Conservation (phyloP, 2,797 vertebrate species). For the Argyrosomus regius region DNA sequence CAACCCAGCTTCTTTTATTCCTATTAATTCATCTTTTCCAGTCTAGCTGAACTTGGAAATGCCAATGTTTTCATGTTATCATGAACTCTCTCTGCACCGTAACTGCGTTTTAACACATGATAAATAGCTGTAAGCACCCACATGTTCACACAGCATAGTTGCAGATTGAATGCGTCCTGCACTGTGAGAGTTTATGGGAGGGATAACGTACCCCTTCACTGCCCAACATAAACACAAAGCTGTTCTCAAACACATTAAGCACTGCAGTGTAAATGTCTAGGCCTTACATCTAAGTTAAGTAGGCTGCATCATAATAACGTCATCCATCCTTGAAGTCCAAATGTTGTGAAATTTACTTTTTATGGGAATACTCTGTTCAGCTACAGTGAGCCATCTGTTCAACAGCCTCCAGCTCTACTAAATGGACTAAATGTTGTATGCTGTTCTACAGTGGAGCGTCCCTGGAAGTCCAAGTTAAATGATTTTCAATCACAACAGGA, state of each 20-base stretch:
- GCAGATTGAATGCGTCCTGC: neutral
- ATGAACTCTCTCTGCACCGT: neutral
- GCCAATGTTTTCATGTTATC: neutral
- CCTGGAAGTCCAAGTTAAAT: conserved; percentile 35
- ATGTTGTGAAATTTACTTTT: conserved; percentile 41
- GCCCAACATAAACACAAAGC: conserved; percentile 7
- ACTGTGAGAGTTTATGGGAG: neutral
- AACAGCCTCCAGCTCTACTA: conserved; percentile 34
- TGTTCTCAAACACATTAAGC: conserved; percentile 4
- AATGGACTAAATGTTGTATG: conserved; percentile 38
- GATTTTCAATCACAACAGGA: conserved; percentile 26
- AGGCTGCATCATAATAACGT: conserved; percentile 35
- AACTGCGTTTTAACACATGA: neutral
- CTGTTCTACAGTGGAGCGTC: conserved; percentile 21
- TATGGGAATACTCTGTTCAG: conserved; percentile 33
- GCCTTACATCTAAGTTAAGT: conserved; percentile 31
- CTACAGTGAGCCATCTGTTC: conserved; percentile 51
- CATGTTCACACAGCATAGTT: neutral
- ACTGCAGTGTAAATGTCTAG: conserved; percentile 3
- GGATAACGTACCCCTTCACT: neutral
- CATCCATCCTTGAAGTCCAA: conserved; percentile 33
- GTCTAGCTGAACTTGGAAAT: neutral
- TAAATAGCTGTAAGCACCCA: neutral
- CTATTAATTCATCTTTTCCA: conserved; percentile 6
- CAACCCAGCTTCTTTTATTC: neutral